Evolutionary conservation across 2,888 invertebrate genomes (phyloP), one percentile per base, ranked within the genome.

Genomic region (Campopleginae sp.): DNA sequence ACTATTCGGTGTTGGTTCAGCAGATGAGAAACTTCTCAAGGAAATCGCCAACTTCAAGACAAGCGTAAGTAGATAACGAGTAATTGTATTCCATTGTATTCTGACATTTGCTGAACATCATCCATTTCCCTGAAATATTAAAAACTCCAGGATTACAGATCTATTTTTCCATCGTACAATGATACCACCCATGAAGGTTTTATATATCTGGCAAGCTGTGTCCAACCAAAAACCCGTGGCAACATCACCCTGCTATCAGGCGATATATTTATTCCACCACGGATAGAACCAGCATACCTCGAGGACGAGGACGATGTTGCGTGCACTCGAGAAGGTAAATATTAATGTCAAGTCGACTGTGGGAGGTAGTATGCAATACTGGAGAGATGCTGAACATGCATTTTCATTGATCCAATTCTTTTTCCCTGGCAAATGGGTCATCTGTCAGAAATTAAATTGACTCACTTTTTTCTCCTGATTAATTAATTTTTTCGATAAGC

Each of bases 201-300:
- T 89, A 95, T 97, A 87, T 94, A 96, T 85, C 94, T 97, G 10
- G 94, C 95, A 0, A 95, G 95, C 2, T 97, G 97, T 86, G 90
- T 96, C 86, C 96, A 97, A 90, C 97, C 98, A 0, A 94, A 94
- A 70, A 97, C 97, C 85, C 95, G 96, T 76, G 98, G 98, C 0
- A 94, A 92, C 2, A 94, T 98, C 4, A 94, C 94, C 1, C 91
- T 98, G 0, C 92, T 92, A 17, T 95, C 95, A 48, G 91, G 93
- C 42, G 95, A 96, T 89, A 95, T 96, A 8, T 92, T 94, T 0
- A 94, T 94, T 12, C 95, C 95, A 27, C 97, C 97, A 0, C 91
- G 94, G 0, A 96, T 98, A 54, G 95, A 98, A 91, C 97, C 97
- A 0, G 96, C 96, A 86, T 98, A 98, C 91, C 94, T 98, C 84